Evolutionary conservation across 1,140 invertebrate species (phyloP).

Genomic region (Caenorhabditis inopinata): DNA sequence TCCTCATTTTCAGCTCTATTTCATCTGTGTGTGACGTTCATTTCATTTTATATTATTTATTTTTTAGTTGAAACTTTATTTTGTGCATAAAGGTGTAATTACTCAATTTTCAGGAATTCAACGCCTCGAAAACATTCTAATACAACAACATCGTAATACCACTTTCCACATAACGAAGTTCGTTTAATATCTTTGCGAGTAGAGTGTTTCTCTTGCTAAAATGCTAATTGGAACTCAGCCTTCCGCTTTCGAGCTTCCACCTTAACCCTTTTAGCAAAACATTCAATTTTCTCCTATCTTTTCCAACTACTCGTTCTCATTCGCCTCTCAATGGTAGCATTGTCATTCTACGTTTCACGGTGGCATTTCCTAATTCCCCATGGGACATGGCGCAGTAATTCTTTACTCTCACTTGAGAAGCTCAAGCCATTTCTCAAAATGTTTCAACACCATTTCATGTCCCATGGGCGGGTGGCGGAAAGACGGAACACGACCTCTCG

Average conservation of each 20-base stretch:
- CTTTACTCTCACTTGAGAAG: conserved; percentile 26
- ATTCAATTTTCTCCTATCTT: conserved; percentile 8
- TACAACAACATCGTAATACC: no score
- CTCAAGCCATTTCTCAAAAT: conserved; percentile 9
- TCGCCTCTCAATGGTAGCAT: not conserved
- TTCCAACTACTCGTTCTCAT: not conserved
- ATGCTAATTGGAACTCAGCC: conserved; percentile 22
- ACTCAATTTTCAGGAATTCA: no score
- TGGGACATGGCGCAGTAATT: conserved; percentile 16
- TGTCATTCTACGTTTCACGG: not conserved
- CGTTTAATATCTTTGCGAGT: no score
- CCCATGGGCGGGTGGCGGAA: conserved; percentile 13
- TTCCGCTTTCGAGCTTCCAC: conserved; percentile 1
- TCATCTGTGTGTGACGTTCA: no score
- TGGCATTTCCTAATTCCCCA: conserved; percentile 20
- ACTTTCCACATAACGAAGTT: no score
- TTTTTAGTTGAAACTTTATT: no score
- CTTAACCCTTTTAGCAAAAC: conserved; percentile 26
- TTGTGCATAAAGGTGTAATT: no score
- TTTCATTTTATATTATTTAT: no score
- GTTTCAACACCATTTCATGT: conserved; percentile 30
- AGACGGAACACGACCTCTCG: conserved; percentile 2
- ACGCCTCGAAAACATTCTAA: no score
- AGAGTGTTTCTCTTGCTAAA: conserved; percentile 8
- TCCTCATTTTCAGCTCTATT: no score